Conservation (phyloP, 2,888 invertebrate genomes). For the Melinaea marsaeus region DNA sequence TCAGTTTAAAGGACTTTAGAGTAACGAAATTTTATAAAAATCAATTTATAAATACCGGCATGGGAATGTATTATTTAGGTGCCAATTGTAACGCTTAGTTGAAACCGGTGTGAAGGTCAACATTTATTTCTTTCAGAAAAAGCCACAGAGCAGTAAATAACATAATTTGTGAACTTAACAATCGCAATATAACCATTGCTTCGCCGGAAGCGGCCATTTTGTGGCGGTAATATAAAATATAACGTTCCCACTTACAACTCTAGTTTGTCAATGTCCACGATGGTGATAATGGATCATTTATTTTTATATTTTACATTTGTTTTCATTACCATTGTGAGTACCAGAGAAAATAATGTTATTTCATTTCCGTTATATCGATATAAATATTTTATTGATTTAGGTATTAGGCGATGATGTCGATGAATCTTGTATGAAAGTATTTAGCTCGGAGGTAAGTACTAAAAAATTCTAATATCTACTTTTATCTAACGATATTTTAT, state of each 20-base stretch:
- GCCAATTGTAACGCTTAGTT: constrained; percentile 3
- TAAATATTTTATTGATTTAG: constrained; percentile 19
- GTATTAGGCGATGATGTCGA: constrained; percentile 28
- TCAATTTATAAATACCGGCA: not conserved
- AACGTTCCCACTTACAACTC: not conserved
- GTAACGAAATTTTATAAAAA: not conserved
- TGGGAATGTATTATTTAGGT: not conserved
- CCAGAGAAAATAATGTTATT: not conserved
- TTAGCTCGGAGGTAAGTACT: constrained; percentile 33
- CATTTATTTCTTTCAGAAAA: constrained; percentile 11
- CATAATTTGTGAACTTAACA: constrained; percentile 22
- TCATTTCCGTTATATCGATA: not conserved
- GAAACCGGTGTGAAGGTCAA: constrained; percentile 8
- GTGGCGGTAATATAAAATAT: constrained; percentile 20
- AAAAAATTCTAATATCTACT: not conserved
- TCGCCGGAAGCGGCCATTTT: constrained; percentile 21
- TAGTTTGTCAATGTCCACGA: constrained; percentile 3
- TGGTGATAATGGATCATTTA: constrained; percentile 12
- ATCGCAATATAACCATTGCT: constrained; percentile 16
- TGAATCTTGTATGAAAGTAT: constrained; percentile 32
- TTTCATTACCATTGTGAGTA: constrained; percentile 17
- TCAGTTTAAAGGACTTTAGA: no score
- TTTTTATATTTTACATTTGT: constrained; percentile 10
- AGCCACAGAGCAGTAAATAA: constrained; percentile 13
- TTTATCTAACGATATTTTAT: not conserved